Conservation (phyloP, 1,140 invertebrate species). For the Conus betulinus region DNA sequence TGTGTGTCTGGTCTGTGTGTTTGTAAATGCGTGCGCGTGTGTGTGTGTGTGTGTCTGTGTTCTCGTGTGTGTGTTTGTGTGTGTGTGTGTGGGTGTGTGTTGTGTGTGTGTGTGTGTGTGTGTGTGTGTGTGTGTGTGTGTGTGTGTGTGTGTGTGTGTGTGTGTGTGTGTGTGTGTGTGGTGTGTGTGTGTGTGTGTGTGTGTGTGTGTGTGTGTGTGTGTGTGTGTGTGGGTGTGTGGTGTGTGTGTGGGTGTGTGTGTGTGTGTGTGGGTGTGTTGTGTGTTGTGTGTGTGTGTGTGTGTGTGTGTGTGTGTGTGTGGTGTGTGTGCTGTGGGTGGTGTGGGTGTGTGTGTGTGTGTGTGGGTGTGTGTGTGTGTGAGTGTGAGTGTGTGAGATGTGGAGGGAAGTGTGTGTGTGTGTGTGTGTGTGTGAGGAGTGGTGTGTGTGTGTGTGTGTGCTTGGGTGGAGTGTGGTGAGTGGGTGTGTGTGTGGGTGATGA, state of each 20-base stretch:
- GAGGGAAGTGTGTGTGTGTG: no score
- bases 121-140: constrained; percentile 10
- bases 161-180: constrained; percentile 10
- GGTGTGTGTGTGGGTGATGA: not conserved
- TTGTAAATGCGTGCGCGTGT: no score
- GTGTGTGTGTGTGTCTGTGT: no score
- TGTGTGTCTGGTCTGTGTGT: no score
- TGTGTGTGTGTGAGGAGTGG: not conserved
- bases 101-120: not conserved
- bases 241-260: not conserved
- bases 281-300: no score
- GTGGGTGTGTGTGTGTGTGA: no score
- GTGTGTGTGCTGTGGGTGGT: not conserved
- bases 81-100: no score
- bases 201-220: not conserved
- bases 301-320: not conserved
- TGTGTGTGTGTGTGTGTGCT: not conserved
- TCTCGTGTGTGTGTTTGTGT: constrained; percentile 1
- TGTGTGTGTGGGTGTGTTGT: no score
- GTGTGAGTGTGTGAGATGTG: no score
- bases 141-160: constrained; percentile 5
- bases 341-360: no score
- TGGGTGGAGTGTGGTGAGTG: not conserved
- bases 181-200: not conserved
- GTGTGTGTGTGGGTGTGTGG: not conserved